Evolutionary conservation across 1,140 invertebrate species (phyloP), one percentile per base, ranked within the genome.

Genomic region (Aleiodes sp.): DNA sequence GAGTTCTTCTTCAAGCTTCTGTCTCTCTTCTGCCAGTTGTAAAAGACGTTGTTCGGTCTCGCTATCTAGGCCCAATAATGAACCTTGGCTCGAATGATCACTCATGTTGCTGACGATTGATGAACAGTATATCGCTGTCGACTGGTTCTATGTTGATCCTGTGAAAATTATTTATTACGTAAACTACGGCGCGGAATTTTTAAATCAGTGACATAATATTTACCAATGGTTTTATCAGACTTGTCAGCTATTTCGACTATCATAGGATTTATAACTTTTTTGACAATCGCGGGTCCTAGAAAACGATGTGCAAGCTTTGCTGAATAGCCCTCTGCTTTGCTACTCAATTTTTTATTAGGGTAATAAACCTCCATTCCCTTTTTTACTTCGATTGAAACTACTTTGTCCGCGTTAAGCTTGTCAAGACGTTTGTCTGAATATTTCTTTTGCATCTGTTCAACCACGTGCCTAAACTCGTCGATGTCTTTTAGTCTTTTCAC

Each of bases 101-200:
- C n/a, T n/a, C n/a, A n/a, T n/a, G n/a, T n/a, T n/a, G n/a, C n/a
- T n/a, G n/a, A n/a, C n/a, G n/a, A n/a, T n/a, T n/a, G n/a, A n/a
- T n/a, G n/a, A n/a, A n/a, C n/a, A n/a, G n/a, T n/a, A n/a, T n/a
- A n/a, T n/a, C n/a, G n/a, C n/a, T n/a, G n/a, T n/a, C n/a, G n/a
- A n/a, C n/a, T n/a, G n/a, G n/a, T n/a, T n/a, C n/a, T n/a, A n/a
- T n/a, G n/a, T n/a, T n/a, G n/a, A n/a, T n/a, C 6, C 12, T 12
- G 19, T 4, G 29, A 7, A n/a, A 4, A 24, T 4, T 2, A 41
- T 41, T 29, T 2, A n/a, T n/a, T n/a, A n/a, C 65, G 65, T 33
- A 71, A 67, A 12, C 65, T 71, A 14, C 70, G 70, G 7, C 57
- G 56, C 2, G 70, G 64, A 2, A 71, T 43, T 52, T 71, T 71